phyloP scores from a whole-genome alignment of 2,113 vertebrate species.

The Neomonachus schauinslandi region DNA sequence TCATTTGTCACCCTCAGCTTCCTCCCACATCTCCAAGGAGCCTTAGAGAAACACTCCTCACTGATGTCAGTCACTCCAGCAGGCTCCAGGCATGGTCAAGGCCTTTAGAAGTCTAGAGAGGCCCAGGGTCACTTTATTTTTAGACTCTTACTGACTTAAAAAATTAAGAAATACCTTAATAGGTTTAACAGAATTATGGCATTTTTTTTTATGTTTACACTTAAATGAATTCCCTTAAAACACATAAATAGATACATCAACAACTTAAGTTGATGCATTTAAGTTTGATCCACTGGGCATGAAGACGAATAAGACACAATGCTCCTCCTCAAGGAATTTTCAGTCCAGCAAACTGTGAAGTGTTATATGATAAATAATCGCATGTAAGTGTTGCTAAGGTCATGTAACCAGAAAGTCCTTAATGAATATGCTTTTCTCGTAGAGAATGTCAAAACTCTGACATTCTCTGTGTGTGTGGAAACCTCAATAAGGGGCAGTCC shows the following conservation, averaged over 20 bases:
- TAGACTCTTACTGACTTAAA: neutral
- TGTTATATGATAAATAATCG: conserved; percentile 45
- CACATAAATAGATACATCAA: neutral
- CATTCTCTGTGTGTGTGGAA: neutral
- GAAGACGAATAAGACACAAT: neutral
- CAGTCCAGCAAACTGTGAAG: conserved; percentile 4
- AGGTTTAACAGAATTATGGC: neutral
- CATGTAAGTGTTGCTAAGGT: conserved; percentile 6
- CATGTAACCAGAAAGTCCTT: neutral
- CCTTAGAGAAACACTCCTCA: neutral
- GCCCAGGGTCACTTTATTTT: neutral
- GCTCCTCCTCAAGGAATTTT: neutral
- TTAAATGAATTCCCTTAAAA: neutral
- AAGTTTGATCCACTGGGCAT: neutral
- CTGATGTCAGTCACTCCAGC: too few species aligned
- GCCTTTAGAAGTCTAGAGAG: neutral
- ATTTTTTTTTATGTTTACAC: neutral
- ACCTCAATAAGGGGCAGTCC: neutral
- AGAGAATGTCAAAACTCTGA: neutral
- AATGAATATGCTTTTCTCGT: neutral
- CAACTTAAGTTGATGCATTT: neutral
- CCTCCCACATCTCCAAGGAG: neutral
- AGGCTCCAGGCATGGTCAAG: rapidly evolving
- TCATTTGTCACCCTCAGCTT: neutral
- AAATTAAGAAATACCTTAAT: neutral